Evolutionary conservation across 1,140 invertebrate genomes (phyloP), one percentile per base, ranked within the genome.

Genomic region (Pachypsylla venusta): DNA sequence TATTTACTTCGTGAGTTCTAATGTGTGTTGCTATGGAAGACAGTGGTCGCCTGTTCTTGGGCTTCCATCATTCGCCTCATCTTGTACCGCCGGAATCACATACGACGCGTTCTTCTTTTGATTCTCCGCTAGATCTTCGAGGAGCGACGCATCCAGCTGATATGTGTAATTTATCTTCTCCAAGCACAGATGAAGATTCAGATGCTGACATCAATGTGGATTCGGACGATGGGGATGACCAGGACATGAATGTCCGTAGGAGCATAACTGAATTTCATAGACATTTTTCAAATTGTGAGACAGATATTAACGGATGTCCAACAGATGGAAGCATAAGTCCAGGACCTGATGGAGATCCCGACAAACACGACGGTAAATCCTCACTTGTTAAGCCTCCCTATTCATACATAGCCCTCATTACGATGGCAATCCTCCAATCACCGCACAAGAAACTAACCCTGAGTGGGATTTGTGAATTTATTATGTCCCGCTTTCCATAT

Each of bases 401-500:
- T 71, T 97, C 93, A 0, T 98, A 98, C 74, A 98, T 98, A 62
- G 93, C 94, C 0, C 76, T 98, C 1, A 98, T 98, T 64, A 96
- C 94, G 0, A 98, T 97, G 94, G 88, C 94, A 14, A 97, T 99
- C 54, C 77, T 97, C 0, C 93, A 98, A 66, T 93, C 92, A n/a
- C 92, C 92, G 12, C 87, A 95, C 66, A 96, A 96, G 75, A 93
- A 95, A 67, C 74, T 98, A 12, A 98, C 95, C 0, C 75, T 99
- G 0, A 95, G 92, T 66, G 94, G 93, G 16, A 99, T 99, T 60
- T 99, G 94, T 75, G 94, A 98, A 70, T 98, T 98, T 71, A 99
- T 99, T 62, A 97, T 96, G 84, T 87, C 86, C n/a, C 79, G 90
- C 62, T 99, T 99, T 72, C 91, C 90, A 0, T 97, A 95, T 68